Evolutionary conservation across 2,888 invertebrate species (phyloP), one percentile per base, ranked within the genome.

Genomic region (Pterostichus niger): DNA sequence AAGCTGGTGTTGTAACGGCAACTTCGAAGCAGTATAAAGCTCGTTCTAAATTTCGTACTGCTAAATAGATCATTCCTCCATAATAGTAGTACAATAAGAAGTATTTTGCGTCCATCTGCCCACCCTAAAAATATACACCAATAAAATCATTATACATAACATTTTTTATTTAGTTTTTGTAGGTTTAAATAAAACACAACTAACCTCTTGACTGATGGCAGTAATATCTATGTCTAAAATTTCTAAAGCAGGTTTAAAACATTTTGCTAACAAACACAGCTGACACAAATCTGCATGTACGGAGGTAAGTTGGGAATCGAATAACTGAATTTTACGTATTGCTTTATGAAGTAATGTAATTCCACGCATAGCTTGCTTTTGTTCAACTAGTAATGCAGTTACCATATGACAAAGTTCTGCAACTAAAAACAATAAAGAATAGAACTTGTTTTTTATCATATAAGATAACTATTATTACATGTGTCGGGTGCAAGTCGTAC

Each of bases 21-120:
- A 98, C 97, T 93, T 99, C 98, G 90, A 97, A 98, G 90, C 97
- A 98, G 90, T 98, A 98, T 84, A 98, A 91, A 7, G 98, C 98
- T 88, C 97, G 93, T 86, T 98, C 97, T 88, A 96, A 97, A 88
- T 98, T 97, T 89, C 98, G 98, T 87, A 98, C 91, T 10, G 97
- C 96, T 81, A 98, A 94, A 90, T 98, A 99, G 86, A 99, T 97
- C 97, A 99, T 98, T 77, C 99, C 99, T 83, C 98, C 98, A 89
- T 99, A 99, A 90, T 99, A 99, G 89, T 97, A 99, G 89, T 98
- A 99, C 0, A 97, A 92, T 77, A 99, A 92, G 89, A 98, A 98
- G 89, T 97, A 95, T 91, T 96, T 97, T 0, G 96, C 94, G 89
- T 97, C 97, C 90, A 95, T 95, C 88, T 94, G 93, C 85, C 94